Conservation (phyloP, 2,888 invertebrate species). For the Acleris emargana region DNA sequence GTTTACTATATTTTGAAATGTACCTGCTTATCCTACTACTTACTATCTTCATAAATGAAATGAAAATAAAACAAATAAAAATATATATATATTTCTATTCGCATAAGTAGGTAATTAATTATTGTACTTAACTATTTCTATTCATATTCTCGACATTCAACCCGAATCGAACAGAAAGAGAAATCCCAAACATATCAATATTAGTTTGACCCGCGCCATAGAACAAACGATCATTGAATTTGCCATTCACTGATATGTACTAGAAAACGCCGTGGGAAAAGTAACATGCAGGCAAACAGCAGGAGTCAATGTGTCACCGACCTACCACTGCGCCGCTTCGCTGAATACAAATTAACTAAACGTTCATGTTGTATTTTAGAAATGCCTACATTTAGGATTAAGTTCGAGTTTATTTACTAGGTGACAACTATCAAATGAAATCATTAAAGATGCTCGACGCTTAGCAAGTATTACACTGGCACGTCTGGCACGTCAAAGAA, state of each 20-base stretch:
- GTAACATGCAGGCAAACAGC: conserved; percentile 17
- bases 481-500: too few species aligned
- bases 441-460: neutral
- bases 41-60: too few species aligned
- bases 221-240: conserved; percentile 21
- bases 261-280: conserved; percentile 36
- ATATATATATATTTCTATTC: too few species aligned
- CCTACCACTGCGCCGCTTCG: conserved; percentile 22
- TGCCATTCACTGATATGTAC: conserved; percentile 21
- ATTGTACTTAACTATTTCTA: too few species aligned
- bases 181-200: conserved; percentile 9
- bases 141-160: neutral
- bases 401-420: neutral
- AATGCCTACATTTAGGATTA: neutral
- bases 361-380: conserved; percentile 15
- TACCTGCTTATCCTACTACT: too few species aligned
- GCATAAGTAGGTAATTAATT: too few species aligned
- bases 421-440: neutral
- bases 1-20: too few species aligned
- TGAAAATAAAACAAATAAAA: too few species aligned
- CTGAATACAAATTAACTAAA: conserved; percentile 34
- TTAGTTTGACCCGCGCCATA: conserved; percentile 3
- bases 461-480: too few species aligned
- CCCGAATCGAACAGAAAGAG: conserved; percentile 4
- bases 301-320: conserved; percentile 34